phyloP scores from a whole-genome alignment of 2,797 vertebrate species.

The Enteromius argenteus region DNA sequence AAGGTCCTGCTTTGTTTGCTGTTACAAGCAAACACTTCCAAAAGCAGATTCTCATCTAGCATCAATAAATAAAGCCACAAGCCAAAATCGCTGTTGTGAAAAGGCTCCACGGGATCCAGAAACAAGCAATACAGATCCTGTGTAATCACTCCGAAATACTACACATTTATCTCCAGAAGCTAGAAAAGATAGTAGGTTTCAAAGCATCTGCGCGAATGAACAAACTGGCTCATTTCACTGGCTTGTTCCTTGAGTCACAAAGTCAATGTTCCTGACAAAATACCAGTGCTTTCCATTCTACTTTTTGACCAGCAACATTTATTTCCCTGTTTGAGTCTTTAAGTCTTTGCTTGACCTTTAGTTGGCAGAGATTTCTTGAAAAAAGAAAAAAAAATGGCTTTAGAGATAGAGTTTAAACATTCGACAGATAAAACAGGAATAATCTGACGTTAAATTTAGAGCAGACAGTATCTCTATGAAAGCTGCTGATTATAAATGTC shows the following conservation, averaged over 20 bases:
- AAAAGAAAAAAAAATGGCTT: background rate
- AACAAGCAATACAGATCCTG: slow-evolving; percentile 34
- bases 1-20: slow-evolving; percentile 20
- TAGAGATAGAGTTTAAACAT: background rate
- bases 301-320: background rate
- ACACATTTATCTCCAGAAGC: slow-evolving; percentile 11
- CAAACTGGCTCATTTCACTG: background rate
- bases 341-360: background rate
- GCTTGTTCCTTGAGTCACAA: background rate
- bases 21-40: background rate
- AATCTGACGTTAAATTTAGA: background rate
- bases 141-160: slow-evolving; percentile 33
- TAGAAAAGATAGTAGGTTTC: slow-evolving; percentile 30
- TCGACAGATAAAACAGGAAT: background rate
- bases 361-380: background rate
- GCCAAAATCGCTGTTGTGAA: background rate
- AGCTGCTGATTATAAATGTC: background rate
- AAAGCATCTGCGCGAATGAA: background rate
- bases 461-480: background rate
- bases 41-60: slow-evolving; percentile 24
- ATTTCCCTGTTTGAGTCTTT: background rate
- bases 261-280: slow-evolving; percentile 31
- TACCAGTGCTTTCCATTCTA: background rate
- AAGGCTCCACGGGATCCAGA: slow-evolving; percentile 4
- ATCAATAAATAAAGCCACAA: slow-evolving; percentile 30